Percentiles rank a stretch among this genome's conserved stretches.
Evolutionary conservation across 2,113 vertebrate genomes (phyloP).

Genomic region (Halcyon malimbica): DNA sequence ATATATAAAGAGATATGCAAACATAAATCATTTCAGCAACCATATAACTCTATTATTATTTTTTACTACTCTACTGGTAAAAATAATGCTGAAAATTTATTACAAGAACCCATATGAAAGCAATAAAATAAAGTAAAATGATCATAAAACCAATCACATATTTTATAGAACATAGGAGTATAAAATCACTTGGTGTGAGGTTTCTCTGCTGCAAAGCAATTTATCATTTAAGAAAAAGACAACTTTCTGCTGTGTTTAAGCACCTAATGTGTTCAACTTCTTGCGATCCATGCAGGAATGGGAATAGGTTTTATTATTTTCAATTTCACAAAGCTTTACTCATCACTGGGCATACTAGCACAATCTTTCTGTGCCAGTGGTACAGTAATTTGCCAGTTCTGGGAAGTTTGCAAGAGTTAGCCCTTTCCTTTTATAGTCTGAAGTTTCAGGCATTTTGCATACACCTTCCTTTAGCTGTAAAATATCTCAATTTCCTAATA

Average conservation of each 20-base stretch:
- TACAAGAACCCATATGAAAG: conserved; percentile 57
- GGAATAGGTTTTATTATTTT: conserved; percentile 53
- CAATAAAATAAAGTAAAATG: conserved; percentile 67
- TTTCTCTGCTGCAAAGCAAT: conserved; percentile 54
- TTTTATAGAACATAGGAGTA: conserved; percentile 71
- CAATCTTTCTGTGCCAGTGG: neutral
- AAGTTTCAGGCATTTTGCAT: neutral
- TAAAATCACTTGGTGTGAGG: conserved; percentile 62
- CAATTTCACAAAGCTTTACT: conserved; percentile 50
- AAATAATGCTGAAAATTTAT: conserved; percentile 64
- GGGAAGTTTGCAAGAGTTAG: neutral
- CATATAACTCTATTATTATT: neutral
- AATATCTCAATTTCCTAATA: neutral
- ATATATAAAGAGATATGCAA: neutral
- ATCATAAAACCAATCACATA: conserved; percentile 69
- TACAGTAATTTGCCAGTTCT: conserved; percentile 25
- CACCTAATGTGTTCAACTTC: conserved; percentile 52
- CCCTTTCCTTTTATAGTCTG: neutral
- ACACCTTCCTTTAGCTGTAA: neutral
- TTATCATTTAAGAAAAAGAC: conserved; percentile 62
- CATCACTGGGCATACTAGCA: neutral
- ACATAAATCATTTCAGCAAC: conserved; percentile 32
- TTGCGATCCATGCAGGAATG: neutral
- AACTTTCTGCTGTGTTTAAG: conserved; percentile 55
- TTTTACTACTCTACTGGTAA: conserved; percentile 53